phyloP scores from a whole-genome alignment of 2,888 invertebrate species.

The Athalia rosae region DNA sequence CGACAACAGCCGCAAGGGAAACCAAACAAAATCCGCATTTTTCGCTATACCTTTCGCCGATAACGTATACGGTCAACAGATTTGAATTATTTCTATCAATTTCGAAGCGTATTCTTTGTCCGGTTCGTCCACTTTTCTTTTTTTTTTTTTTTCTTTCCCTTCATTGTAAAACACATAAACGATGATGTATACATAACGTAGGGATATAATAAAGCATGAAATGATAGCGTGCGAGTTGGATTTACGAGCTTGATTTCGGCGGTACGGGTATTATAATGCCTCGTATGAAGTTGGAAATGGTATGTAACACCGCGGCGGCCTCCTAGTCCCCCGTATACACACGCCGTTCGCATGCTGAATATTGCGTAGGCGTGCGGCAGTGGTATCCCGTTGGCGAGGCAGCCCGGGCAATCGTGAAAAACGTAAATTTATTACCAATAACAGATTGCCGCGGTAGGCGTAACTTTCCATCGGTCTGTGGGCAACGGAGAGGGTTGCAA shows the following conservation, averaged over 20 bases:
- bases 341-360: slow-evolving; percentile 1
- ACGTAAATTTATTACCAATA: slow-evolving; percentile 58
- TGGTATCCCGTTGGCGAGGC: slow-evolving; percentile 45
- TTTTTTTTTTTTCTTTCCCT: too few species aligned
- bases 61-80: background rate
- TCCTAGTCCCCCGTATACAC: too few species aligned
- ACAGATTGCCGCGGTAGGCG: slow-evolving; percentile 54
- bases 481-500: slow-evolving; percentile 19
- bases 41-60: background rate
- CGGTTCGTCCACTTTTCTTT: too few species aligned
- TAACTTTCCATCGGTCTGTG: slow-evolving; percentile 44
- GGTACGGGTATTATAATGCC: background rate
- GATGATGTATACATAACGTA: background rate
- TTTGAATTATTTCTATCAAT: slow-evolving; percentile 36
- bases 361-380: slow-evolving; percentile 30
- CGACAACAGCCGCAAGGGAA: background rate
- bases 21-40: slow-evolving; percentile 3
- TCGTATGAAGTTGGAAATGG: slow-evolving; percentile 16
- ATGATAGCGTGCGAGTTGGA: background rate
- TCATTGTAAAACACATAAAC: background rate
- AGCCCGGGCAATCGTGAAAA: slow-evolving; percentile 46
- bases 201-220: slow-evolving; percentile 1
- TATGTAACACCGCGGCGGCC: background rate
- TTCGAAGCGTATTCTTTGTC: background rate
- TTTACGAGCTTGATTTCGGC: slow-evolving; percentile 24